Evolutionary conservation across 2,113 vertebrate species (phyloP).

Genomic region (Rissa tridactyla): DNA sequence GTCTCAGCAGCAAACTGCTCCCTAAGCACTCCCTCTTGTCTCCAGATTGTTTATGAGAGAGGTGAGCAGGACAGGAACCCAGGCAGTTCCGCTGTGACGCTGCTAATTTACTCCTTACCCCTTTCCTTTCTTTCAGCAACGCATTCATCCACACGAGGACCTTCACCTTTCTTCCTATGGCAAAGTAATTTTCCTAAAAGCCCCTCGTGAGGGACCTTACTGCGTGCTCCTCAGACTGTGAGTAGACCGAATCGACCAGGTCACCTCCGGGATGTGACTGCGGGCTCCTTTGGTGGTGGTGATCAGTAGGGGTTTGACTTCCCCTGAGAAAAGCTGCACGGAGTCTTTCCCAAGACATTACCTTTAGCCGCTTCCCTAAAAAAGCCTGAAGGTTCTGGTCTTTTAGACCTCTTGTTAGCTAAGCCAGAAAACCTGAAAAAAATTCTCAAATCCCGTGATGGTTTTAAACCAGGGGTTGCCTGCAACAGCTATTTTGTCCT

Average conservation of each 20-base stretch:
- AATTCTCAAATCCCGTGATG: neutral
- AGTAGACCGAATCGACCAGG: neutral
- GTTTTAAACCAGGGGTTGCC: neutral
- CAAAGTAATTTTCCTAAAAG: neutral
- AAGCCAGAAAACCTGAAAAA: neutral
- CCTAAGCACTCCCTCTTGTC: neutral
- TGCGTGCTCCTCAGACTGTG: neutral
- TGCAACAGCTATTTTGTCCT: neutral
- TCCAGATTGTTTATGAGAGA: neutral
- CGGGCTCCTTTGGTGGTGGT: neutral
- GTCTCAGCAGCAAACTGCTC: neutral
- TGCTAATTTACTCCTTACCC: neutral
- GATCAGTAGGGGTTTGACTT: neutral
- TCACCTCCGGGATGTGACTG: neutral
- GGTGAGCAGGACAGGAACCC: neutral
- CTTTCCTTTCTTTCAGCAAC: neutral
- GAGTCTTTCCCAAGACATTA: no score
- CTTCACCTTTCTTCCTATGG: neutral
- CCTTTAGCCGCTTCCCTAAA: neutral
- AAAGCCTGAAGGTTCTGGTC: neutral
- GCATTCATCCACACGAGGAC: neutral
- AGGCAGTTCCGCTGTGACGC: neutral
- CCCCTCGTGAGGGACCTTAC: neutral
- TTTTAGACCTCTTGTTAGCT: neutral
- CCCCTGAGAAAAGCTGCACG: neutral